Evolutionary conservation across 53 echinoderm and acorn worm species (phyloP), one percentile per base, ranked within the genome.

Genomic region (Actinopyga echinites): DNA sequence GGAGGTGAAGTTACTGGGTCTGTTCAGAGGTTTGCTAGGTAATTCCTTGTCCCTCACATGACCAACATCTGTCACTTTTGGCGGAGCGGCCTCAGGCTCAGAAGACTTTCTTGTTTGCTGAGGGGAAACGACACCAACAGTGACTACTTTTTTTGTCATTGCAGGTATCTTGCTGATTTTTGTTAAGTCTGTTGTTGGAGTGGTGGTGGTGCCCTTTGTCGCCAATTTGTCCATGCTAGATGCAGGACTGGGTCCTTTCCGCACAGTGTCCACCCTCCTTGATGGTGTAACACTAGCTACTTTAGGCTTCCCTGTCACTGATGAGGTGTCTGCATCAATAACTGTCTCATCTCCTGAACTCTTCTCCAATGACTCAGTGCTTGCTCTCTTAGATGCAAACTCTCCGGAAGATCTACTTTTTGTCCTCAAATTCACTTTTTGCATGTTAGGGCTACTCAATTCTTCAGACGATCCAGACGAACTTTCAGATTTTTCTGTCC

Each of bases 161-260:
- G 87, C 84, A 22, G 94, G 94, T 59, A 94, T 94, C 75, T 94
- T 94, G 44, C 89, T 94, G 34, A 89, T 89, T 78, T 86, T 89
- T 66, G 86, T 86, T 53, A 85, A 65, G 19, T 86, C 82, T 13
- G 93, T 88, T 33, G 83, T 83, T 12, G 84, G 64, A 52, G 88
- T 88, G 23, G 75, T 65, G 40, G 82, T 65, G 9, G 71, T 29
- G 26, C 53, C 56, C 49, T 81, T 89, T 57, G 40, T 56, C 24
- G 83, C 60, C 17, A 89, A 68, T 31, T 84, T 89, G 79, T 91
- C 91, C 74, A 84, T 52, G 49, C 91, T 91, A 20, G 79, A 74
- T 5, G 91, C 79, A 26, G 91, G 91, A 80, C 91, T 91, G 22
- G 79, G 84, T 19, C 63, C 63, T 56, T 77, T 77, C 25, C 35